phyloP scores from a whole-genome alignment of 2,888 invertebrate species.

The Macroteleia sp. region DNA sequence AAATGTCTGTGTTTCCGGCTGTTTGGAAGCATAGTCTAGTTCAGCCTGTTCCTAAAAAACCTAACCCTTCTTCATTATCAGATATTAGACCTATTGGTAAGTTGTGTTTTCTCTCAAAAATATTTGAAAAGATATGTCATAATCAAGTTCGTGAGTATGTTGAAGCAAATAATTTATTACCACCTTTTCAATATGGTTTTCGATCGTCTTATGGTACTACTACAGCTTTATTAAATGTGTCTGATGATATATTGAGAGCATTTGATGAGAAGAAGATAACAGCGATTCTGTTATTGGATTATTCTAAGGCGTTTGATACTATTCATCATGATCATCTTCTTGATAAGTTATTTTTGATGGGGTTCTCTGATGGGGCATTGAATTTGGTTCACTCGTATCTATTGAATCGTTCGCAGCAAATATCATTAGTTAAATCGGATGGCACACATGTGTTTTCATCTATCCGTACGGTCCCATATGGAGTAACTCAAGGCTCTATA shows the following conservation, averaged over 20 bases:
- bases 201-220: no score
- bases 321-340: neutral
- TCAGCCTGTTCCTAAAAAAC: neutral
- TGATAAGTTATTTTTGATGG: neutral
- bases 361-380: neutral
- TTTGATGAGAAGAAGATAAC: no score
- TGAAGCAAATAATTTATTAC: no score
- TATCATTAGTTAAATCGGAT: neutral
- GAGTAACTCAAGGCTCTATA: no score
- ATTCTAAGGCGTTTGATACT: no score
- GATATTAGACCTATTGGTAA: constrained; percentile 2
- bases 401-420: neutral
- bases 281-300: no score
- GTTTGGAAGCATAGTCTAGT: constrained; percentile 10
- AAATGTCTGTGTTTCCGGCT: neutral
- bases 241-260: no score
- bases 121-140: constrained; percentile 6
- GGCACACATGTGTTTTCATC: neutral
- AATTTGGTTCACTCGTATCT: neutral
- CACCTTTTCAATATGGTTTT: no score
- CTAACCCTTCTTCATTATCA: neutral
- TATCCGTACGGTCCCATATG: no score
- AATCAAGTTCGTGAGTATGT: neutral
- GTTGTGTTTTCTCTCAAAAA: neutral
- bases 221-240: no score